Conservation (phyloP, 35 echinoderm and acorn worm species). For the Patiria miniata region DNA sequence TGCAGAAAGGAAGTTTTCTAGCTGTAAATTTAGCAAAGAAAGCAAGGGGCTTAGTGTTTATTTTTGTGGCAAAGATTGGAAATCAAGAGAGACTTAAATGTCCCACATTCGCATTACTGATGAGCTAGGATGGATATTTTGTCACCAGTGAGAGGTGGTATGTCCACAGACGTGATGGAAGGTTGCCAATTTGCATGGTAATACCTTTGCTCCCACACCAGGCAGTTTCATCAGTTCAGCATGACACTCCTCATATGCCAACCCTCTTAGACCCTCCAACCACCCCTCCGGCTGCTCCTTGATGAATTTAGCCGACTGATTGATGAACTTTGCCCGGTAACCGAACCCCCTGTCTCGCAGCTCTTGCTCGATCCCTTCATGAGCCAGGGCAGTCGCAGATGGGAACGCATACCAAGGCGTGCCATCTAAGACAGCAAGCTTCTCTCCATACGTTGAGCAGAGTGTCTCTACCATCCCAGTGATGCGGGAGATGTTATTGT, state of each 20-base stretch:
- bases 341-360: slow-evolving; percentile 84
- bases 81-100: too few species aligned
- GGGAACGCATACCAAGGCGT: slow-evolving; percentile 77
- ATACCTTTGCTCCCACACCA: slow-evolving; percentile 96
- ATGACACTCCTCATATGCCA: slow-evolving; percentile 75
- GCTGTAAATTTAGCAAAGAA: too few species aligned
- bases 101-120: too few species aligned
- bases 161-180: too few species aligned
- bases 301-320: slow-evolving; percentile 73
- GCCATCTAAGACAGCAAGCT: slow-evolving; percentile 63
- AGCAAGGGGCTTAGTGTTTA: too few species aligned
- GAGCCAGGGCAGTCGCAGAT: slow-evolving; percentile 33
- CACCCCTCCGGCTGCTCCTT: slow-evolving; percentile 51
- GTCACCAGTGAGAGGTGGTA: too few species aligned
- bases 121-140: too few species aligned
- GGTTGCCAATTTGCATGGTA: too few species aligned
- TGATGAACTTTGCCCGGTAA: slow-evolving; percentile 92
- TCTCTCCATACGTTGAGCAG: slow-evolving; percentile 66
- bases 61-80: too few species aligned
- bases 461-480: slow-evolving; percentile 86
- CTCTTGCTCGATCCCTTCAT: slow-evolving; percentile 50
- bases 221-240: slow-evolving; percentile 72
- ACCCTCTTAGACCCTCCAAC: slow-evolving; percentile 58
- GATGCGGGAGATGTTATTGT: slow-evolving; percentile 93
- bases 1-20: too few species aligned